Conservation (phyloP, 1,140 invertebrate genomes). For the Linepithema humile region DNA sequence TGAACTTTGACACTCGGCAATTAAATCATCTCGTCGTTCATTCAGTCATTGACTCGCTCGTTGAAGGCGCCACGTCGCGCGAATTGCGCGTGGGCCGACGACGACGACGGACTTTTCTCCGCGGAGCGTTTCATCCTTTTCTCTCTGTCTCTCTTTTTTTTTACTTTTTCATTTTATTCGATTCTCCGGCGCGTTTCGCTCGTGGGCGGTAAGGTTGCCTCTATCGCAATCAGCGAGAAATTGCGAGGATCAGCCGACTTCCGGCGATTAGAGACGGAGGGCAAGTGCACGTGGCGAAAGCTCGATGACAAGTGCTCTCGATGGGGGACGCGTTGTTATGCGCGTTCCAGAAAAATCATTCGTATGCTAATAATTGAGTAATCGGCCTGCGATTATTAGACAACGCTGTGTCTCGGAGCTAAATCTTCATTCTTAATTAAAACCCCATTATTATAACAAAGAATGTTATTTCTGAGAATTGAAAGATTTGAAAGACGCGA, state of each 20-base stretch:
- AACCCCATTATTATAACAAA: not conserved
- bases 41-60: constrained; percentile 70
- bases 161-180: not conserved
- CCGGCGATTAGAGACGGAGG: constrained; percentile 57
- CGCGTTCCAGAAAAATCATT: not conserved
- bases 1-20: constrained; percentile 76
- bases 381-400: not conserved
- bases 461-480: too few relatives aligned
- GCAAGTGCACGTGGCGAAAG: constrained; percentile 15
- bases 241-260: constrained; percentile 62
- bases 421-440: not conserved
- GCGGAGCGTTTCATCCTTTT: not conserved
- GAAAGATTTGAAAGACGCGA: not conserved
- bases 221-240: constrained; percentile 52
- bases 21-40: constrained; percentile 77
- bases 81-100: constrained; percentile 77
- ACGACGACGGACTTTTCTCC: not conserved
- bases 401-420: too few relatives aligned
- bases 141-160: constrained; percentile 15
- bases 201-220: constrained; percentile 58
- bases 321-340: not conserved
- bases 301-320: not conserved
- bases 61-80: constrained; percentile 64
- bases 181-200: not conserved
- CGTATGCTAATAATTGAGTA: not conserved